Percentiles rank a stretch among this genome's conserved stretches.
Evolutionary conservation across 2,113 vertebrate species (phyloP).

Genomic region (Epinephelus cyanopodus): DNA sequence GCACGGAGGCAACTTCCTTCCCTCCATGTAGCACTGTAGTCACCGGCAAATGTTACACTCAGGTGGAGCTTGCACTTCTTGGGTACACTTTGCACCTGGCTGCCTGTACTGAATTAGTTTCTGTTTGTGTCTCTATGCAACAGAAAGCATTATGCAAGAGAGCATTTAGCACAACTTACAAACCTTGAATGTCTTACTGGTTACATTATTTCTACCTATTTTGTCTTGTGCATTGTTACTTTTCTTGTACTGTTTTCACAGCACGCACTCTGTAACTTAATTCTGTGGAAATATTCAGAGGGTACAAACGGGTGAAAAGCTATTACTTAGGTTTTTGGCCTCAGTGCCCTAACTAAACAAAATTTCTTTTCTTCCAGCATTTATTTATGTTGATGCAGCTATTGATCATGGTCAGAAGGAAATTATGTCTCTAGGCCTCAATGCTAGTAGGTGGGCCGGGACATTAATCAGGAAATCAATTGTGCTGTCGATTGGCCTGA

Average conservation of each 20-base stretch:
- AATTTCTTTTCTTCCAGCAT: conserved; percentile 75
- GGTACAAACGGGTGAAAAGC: conserved; percentile 32
- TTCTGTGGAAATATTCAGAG: not conserved
- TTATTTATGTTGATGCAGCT: conserved; percentile 86
- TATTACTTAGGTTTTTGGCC: conserved; percentile 50
- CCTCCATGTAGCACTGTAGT: conserved; percentile 18
- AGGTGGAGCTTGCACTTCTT: conserved; percentile 10
- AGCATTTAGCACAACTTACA: not conserved
- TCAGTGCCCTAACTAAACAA: conserved; percentile 37
- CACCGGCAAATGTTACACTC: conserved; percentile 27
- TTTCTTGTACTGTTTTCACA: conserved; percentile 2
- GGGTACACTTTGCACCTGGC: conserved; percentile 26
- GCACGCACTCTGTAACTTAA: not conserved
- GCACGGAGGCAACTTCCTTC: conserved; percentile 24
- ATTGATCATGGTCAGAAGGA: conserved; percentile 90
- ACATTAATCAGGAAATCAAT: conserved; percentile 95
- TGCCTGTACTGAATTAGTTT: not conserved
- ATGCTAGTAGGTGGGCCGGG: conserved; percentile 84
- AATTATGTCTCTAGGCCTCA: conserved; percentile 88
- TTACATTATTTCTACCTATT: not conserved
- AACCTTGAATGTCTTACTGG: not conserved
- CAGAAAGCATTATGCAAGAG: not conserved
- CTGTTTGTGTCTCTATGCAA: conserved; percentile 1
- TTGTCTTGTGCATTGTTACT: not conserved
- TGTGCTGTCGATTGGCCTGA: conserved; percentile 84